phyloP scores from a whole-genome alignment of 1,140 invertebrate genomes.

The Drosophila chauvacae region DNA sequence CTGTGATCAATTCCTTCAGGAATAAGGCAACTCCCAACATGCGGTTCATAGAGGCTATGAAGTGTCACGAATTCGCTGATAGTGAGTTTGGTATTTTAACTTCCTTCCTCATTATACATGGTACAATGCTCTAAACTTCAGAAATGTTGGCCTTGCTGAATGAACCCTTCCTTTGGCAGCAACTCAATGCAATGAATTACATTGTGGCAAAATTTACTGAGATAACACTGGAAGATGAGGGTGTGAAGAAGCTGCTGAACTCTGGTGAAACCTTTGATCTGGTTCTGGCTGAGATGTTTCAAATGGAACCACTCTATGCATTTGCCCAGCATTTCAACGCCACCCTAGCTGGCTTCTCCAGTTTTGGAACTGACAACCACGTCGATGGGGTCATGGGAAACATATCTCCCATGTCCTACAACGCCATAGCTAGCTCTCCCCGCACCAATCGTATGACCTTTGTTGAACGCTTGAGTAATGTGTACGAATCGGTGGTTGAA shows the following conservation, averaged over 20 bases:
- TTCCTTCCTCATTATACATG: neutral
- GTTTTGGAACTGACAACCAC: constrained; percentile 58
- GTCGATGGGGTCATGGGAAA: constrained; percentile 68
- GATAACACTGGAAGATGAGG: constrained; percentile 29
- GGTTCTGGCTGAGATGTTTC: constrained; percentile 66
- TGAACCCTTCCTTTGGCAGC: constrained; percentile 62
- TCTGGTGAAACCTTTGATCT: constrained; percentile 77
- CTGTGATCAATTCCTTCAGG: constrained; percentile 81
- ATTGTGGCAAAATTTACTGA: neutral
- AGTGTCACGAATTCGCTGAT: constrained; percentile 25
- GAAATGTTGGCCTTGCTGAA: constrained; percentile 22
- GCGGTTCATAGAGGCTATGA: constrained; percentile 70
- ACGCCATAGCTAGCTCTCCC: constrained; percentile 66
- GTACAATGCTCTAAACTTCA: neutral
- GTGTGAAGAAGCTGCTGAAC: constrained; percentile 54
- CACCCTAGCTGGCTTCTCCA: constrained; percentile 65
- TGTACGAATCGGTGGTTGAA: constrained; percentile 37
- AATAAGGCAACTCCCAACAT: constrained; percentile 77
- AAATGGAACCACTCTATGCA: constrained; percentile 57
- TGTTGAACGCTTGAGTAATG: constrained; percentile 82
- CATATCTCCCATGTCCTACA: constrained; percentile 74
- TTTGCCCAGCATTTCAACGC: constrained; percentile 77
- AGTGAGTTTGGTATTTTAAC: constrained; percentile 13
- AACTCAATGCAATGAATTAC: constrained; percentile 71
- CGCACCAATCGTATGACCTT: constrained; percentile 84